phyloP scores from a whole-genome alignment of 2,113 vertebrate species.

The Jacana jacana region DNA sequence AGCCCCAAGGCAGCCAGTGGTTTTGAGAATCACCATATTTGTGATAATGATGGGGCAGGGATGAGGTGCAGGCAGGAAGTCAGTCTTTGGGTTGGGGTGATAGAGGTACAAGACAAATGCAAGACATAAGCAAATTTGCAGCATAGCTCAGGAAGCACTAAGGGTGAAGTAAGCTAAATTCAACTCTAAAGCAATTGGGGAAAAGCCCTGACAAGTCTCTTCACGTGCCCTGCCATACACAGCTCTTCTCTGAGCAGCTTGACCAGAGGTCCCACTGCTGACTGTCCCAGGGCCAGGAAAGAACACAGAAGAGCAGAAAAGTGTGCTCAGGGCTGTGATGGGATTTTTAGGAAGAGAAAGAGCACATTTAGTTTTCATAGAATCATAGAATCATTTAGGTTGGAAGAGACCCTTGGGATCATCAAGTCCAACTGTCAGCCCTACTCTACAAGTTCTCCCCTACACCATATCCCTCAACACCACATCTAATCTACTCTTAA shows the following conservation, averaged over 20 bases:
- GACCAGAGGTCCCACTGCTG: neutral
- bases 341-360: neutral
- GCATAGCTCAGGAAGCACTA: neutral
- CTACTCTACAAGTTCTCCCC: too few relatives aligned
- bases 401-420: too few relatives aligned
- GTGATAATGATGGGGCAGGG: neutral
- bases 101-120: rapidly evolving
- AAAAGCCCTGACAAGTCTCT: neutral
- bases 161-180: neutral
- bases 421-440: too few relatives aligned
- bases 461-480: too few relatives aligned
- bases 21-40: neutral
- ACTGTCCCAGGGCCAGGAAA: neutral
- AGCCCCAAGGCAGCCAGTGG: neutral
- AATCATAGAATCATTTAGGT: too few relatives aligned
- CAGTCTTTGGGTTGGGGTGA: neutral
- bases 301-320: neutral
- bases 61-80: neutral
- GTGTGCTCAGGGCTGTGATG: neutral
- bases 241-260: neutral
- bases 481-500: too few relatives aligned
- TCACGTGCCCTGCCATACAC: neutral
- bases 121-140: neutral
- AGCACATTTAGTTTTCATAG: neutral
- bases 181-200: neutral